Conservation (phyloP, 2,888 invertebrate species). For the Osmoderma eremita region DNA sequence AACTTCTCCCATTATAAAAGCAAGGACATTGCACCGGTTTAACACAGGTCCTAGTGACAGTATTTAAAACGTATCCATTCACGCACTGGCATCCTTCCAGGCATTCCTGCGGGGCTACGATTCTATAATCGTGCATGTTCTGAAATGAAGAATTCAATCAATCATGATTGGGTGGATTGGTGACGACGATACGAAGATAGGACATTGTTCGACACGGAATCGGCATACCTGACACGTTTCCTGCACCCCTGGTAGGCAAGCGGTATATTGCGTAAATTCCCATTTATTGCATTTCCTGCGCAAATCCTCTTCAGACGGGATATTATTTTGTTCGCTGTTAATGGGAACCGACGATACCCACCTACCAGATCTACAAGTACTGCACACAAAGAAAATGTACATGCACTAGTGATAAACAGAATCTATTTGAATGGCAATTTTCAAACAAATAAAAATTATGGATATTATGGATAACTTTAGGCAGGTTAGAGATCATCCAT, state of each 20-base stretch:
- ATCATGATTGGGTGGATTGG: not conserved
- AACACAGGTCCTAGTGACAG: conserved; percentile 70
- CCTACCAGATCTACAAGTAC: conserved; percentile 70
- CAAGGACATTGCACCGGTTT: conserved; percentile 72
- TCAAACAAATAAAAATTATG: no score
- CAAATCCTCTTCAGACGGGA: conserved; percentile 64
- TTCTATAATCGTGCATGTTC: conserved; percentile 27
- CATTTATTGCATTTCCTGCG: conserved; percentile 70
- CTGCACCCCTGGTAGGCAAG: conserved; percentile 76
- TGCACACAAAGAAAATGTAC: conserved; percentile 53
- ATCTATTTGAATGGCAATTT: no score
- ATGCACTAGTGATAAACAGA: no score
- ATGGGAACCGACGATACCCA: conserved; percentile 76
- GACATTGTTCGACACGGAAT: not conserved
- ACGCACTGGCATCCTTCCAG: conserved; percentile 79
- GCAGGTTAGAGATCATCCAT: no score
- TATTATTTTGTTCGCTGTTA: conserved; percentile 61
- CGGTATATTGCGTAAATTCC: conserved; percentile 73
- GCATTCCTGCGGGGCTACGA: conserved; percentile 68
- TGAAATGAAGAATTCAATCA: not conserved
- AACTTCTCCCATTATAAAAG: not conserved
- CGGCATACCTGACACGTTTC: conserved; percentile 74
- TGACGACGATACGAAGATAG: not conserved
- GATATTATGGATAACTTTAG: no score
- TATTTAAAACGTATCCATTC: conserved; percentile 74